Evolutionary conservation across 2,113 vertebrate species (phyloP).

Genomic region (Callipepla squamata): DNA sequence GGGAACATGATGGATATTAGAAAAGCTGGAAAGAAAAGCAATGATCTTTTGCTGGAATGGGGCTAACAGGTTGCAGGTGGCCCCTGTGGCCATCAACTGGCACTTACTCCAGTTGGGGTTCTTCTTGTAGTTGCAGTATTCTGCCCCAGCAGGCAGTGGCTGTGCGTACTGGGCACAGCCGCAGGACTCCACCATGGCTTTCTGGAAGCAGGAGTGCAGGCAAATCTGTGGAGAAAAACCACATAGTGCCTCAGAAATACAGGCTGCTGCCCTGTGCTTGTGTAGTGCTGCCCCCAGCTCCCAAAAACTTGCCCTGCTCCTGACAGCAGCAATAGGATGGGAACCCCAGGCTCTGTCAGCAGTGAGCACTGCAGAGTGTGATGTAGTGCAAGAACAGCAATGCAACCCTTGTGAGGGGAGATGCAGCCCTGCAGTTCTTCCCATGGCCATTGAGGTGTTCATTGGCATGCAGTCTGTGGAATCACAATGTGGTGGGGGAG

Average conservation of each 20-base stretch:
- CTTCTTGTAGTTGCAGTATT: constrained; percentile 83
- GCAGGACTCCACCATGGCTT: constrained; percentile 79
- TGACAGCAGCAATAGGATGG: neutral
- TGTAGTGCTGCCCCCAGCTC: neutral
- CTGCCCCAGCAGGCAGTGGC: constrained; percentile 71
- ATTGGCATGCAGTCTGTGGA: neutral
- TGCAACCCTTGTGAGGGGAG: neutral
- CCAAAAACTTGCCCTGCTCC: neutral
- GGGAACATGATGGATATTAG: neutral
- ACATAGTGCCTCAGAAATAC: neutral
- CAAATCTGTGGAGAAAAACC: constrained; percentile 75
- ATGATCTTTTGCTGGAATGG: neutral
- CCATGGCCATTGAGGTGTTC: neutral
- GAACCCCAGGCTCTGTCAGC: neutral
- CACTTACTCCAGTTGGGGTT: constrained; percentile 85
- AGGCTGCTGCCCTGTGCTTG: neutral
- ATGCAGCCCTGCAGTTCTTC: neutral
- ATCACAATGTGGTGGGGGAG: neutral
- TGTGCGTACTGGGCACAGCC: constrained; percentile 81
- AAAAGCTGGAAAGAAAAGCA: neutral
- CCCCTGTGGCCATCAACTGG: neutral
- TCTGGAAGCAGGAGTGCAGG: constrained; percentile 85
- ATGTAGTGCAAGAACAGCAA: neutral
- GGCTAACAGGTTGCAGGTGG: neutral
- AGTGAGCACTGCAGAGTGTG: neutral